Conservation (phyloP, 64 coral and sea anemone species). For the Dendronephthya gigantea region DNA sequence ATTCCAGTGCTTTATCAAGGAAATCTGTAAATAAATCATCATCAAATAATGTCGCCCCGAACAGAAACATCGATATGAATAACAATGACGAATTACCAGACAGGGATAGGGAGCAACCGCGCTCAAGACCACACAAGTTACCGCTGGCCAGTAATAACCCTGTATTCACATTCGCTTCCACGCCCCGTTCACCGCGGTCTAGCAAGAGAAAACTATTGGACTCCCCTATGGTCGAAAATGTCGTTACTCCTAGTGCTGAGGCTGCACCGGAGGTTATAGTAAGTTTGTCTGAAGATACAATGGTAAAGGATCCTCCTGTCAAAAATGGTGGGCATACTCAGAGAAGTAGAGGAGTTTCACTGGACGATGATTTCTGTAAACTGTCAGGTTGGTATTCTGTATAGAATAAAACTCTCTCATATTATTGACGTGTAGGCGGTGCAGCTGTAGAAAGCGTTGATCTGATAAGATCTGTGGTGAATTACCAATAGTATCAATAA, state of each 20-base stretch:
- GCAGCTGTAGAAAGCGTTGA: no score
- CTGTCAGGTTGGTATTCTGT: not conserved
- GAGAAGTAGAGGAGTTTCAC: not conserved
- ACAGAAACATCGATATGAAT: not conserved
- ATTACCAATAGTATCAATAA: no score
- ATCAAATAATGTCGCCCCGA: not conserved
- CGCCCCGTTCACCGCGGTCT: not conserved
- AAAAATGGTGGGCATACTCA: not conserved
- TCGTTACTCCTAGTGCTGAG: not conserved
- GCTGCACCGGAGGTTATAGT: not conserved
- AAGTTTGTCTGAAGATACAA: not conserved
- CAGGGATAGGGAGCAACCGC: not conserved
- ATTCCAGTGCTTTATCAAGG: no score
- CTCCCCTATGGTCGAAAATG: not conserved
- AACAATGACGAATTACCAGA: not conserved
- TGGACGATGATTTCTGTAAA: slow-evolving; percentile 1
- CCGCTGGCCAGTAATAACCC: not conserved
- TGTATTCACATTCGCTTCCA: slow-evolving; percentile 4
- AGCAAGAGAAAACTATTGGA: not conserved
- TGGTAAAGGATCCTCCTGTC: not conserved
- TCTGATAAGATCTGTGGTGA: no score
- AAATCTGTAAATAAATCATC: no score
- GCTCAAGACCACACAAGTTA: not conserved
- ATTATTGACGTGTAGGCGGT: not conserved
- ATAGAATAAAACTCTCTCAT: not conserved